Percentiles rank a stretch among this genome's conserved stretches.
Evolutionary conservation across 1,140 invertebrate species (phyloP).

Genomic region (Philopotamus ludificatus): DNA sequence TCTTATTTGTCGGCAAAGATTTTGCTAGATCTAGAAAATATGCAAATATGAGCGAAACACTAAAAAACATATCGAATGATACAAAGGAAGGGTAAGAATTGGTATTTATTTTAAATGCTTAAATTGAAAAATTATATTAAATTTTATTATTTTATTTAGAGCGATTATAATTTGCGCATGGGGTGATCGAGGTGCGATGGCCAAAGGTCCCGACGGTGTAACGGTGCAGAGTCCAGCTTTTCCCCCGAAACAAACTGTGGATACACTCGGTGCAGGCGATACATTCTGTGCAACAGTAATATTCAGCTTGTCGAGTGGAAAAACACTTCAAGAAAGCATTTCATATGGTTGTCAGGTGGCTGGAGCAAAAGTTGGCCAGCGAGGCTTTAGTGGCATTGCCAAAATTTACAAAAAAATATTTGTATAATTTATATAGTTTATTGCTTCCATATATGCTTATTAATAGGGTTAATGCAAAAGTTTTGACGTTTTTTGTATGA

Average conservation of each 20-base stretch:
- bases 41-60: constrained; percentile 55
- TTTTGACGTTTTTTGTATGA: no score
- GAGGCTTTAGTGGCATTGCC: constrained; percentile 24
- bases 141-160: constrained; percentile 35
- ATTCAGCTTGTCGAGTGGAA: constrained; percentile 22
- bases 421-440: no score
- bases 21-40: constrained; percentile 57
- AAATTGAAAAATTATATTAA: constrained; percentile 3
- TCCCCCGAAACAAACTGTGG: constrained; percentile 58
- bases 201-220: constrained; percentile 49
- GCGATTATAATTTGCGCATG: constrained; percentile 63
- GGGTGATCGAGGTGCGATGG: constrained; percentile 65
- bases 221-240: constrained; percentile 57
- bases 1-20: constrained; percentile 67
- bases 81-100: constrained; percentile 54
- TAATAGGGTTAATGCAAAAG: no score
- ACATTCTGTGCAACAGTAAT: constrained; percentile 64
- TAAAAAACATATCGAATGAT: constrained; percentile 51
- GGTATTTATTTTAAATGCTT: background rate
- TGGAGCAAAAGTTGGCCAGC: constrained; percentile 36
- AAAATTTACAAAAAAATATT: constrained; percentile 30
- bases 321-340: constrained; percentile 34
- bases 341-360: constrained; percentile 36
- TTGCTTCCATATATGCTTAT: no score
- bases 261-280: constrained; percentile 69